Conservation (phyloP, 2,888 invertebrate genomes). For the Ametastegia equiseti region DNA sequence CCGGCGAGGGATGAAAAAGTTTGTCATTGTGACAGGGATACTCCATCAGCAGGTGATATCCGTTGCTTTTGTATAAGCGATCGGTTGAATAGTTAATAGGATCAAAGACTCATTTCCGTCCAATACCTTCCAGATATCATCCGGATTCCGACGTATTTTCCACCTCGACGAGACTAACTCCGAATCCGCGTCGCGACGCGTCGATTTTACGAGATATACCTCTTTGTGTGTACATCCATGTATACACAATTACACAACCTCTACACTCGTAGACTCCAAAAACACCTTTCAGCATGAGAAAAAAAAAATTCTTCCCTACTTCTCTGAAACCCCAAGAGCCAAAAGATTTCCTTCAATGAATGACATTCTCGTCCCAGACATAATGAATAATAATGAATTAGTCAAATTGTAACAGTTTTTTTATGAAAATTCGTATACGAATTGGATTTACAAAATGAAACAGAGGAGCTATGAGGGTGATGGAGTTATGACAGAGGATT, state of each 20-base stretch:
- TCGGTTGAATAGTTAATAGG: constrained; percentile 20
- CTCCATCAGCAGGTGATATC: neutral
- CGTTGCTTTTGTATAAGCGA: constrained; percentile 13
- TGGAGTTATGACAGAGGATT: neutral
- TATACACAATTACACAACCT: too few species aligned
- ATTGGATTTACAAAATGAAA: neutral
- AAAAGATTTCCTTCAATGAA: neutral
- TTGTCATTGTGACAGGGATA: neutral
- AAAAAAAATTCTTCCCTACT: neutral
- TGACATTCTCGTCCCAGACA: neutral
- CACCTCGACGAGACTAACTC: constrained; percentile 3
- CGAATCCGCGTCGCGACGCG: neutral
- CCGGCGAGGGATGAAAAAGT: neutral
- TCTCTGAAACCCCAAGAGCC: neutral
- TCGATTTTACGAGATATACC: neutral
- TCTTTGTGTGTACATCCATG: neutral
- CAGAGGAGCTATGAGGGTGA: neutral
- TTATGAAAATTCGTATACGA: neutral
- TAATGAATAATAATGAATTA: too few species aligned
- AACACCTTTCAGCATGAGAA: neutral
- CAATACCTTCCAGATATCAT: constrained; percentile 28
- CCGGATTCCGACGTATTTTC: constrained; percentile 14
- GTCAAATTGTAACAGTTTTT: too few species aligned
- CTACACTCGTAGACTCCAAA: neutral
- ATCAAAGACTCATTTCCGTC: constrained; percentile 25